Conservation (phyloP, 2,113 vertebrate species). For the Martes martes region DNA sequence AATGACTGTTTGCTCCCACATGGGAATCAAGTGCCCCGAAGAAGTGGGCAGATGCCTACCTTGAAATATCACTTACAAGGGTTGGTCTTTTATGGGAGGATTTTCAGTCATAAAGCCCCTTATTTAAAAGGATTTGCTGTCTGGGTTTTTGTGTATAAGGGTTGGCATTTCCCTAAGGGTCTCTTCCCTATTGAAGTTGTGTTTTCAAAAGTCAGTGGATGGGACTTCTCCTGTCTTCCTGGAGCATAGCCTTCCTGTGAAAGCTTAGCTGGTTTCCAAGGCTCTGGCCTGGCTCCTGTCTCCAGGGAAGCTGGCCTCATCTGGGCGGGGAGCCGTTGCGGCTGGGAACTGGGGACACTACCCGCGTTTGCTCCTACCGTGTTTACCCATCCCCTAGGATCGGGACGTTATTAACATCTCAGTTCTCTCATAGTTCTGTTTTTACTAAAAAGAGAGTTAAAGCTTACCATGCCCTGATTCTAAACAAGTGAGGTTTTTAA, state of each 20-base stretch:
- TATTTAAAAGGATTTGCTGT: not conserved
- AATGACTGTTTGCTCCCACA: not conserved
- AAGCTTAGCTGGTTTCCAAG: not conserved
- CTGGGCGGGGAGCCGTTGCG: not conserved
- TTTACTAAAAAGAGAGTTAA: slow-evolving; percentile 47
- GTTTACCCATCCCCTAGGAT: not conserved
- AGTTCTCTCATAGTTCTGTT: slow-evolving; percentile 36
- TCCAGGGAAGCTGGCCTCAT: rapidly evolving
- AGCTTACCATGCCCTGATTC: slow-evolving; percentile 22
- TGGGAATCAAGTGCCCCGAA: not conserved
- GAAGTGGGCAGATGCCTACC: not conserved
- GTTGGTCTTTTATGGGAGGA: not conserved
- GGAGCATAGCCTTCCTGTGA: not conserved
- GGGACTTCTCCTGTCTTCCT: not conserved
- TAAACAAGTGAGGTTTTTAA: slow-evolving; percentile 20
- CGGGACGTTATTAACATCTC: not conserved
- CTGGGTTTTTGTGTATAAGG: not conserved
- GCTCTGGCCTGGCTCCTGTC: not conserved
- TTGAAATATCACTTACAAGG: not conserved
- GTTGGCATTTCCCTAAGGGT: not conserved
- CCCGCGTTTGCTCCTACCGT: not conserved
- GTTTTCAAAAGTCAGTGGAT: not conserved
- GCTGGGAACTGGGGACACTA: not conserved
- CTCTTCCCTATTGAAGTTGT: not conserved
- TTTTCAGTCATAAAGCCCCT: not conserved